Percentiles rank a stretch among this genome's conserved stretches.
phyloP scores from a whole-genome alignment of 1,140 invertebrate genomes.

The Lutraria rhynchaena region DNA sequence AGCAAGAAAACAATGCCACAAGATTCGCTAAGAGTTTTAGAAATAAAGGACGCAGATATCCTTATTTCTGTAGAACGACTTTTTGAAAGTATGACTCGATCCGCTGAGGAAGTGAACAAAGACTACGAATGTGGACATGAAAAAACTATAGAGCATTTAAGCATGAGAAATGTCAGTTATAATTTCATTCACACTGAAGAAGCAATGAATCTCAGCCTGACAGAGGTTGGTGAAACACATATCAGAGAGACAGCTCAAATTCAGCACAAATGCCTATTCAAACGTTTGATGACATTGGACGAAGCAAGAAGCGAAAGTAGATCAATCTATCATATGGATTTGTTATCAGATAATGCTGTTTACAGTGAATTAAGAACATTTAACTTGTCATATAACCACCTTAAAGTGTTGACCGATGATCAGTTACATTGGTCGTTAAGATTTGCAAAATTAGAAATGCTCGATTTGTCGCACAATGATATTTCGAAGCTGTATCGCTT shows the following conservation, averaged over 20 bases:
- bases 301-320: conserved; percentile 44
- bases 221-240: conserved; percentile 44
- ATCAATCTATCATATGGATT: conserved; percentile 58
- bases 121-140: conserved; percentile 64
- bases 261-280: conserved; percentile 54
- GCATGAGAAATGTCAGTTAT: conserved; percentile 57
- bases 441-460: conserved; percentile 63
- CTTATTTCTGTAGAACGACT: conserved; percentile 34
- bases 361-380: conserved; percentile 55
- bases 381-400: conserved; percentile 61
- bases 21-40: conserved; percentile 49
- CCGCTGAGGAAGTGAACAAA: conserved; percentile 50
- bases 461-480: conserved; percentile 67
- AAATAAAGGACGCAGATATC: conserved; percentile 35
- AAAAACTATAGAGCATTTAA: conserved; percentile 51
- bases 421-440: conserved; percentile 61
- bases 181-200: conserved; percentile 28
- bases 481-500: conserved; percentile 60
- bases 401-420: conserved; percentile 46
- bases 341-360: conserved; percentile 57
- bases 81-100: conserved; percentile 28
- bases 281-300: conserved; percentile 55
- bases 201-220: conserved; percentile 11
- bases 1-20: conserved; percentile 23
- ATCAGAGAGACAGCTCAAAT: conserved; percentile 46